Base-by-base conservation (phyloP, 2,797 vertebrate species). In the Myotis findleyi region DNA sequence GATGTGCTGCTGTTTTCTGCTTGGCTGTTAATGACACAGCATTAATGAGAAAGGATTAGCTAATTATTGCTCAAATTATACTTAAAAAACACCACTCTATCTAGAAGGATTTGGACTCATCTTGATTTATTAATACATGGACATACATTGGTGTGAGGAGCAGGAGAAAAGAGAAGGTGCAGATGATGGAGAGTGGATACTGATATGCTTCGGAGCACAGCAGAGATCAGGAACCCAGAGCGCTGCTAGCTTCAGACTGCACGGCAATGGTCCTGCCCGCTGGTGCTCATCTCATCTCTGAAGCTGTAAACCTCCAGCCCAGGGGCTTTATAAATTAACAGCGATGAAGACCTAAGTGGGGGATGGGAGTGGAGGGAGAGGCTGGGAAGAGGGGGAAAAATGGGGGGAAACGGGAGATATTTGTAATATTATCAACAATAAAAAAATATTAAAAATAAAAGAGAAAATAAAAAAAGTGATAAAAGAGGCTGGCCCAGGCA, bases 401-500 rank as follows among this genome's bases (percentile, higher is more conserved):
- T 23, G 8, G 55, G 8, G 8, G 9, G 21, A 57, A 0, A 21
- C 1, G 21, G 55, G 21, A 57, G 55, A 57, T 3, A 57, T 57
- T 23, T 57, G 21, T 57, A 57, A 57, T 57, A 57, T 21, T 57
- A 57, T 57, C 55, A 23, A 57, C 55, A 57, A 57, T 57, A 4
- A 53, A 53, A 53, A 20, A 53, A 53, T 53, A 53, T 53, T 53
- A 53, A 53, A 53, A 7, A 21, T 21, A 21, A 23, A 55, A 55
- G 21, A 25, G 21, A 57, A 57, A 57, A 25, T 57, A 25, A 57
- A 49, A 55, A 73, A 77, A 57, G 91, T 75, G 68, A 89, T 89
- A 95, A 96, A 47, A 97, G 96, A 95, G 62, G 75, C 27, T 66
- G 93, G 47, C 17, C n/a, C 21, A 47, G 59, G 87, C 87, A 75